These are phyloP conservation scores for Conchocele bisecta DNA, from an alignment of 2,888 invertebrate species.

Conservation along the genomic window DNA sequence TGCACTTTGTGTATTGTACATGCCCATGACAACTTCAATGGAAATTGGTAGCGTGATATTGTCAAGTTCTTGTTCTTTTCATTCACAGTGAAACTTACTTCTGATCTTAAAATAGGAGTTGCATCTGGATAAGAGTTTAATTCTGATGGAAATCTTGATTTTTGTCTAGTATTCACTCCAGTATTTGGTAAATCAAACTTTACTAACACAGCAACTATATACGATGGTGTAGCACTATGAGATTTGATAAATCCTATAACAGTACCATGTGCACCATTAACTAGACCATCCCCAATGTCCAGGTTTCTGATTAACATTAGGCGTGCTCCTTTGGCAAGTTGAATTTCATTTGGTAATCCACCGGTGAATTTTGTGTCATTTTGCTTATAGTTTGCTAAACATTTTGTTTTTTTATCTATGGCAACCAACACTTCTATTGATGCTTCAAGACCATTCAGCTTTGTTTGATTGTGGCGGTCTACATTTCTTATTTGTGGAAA, in stretches of 20 bases:
- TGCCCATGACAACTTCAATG: background rate
- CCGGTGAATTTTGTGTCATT: constrained; percentile 19
- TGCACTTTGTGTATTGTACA: constrained; percentile 6
- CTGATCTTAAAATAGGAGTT: background rate
- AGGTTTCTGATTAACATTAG: constrained; percentile 53
- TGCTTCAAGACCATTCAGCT: background rate
- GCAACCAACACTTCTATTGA: constrained; percentile 10
- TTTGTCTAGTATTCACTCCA: background rate
- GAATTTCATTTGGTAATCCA: constrained; percentile 12
- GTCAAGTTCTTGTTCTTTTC: background rate
- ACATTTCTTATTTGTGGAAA: constrained; percentile 26
- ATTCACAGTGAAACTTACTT: constrained; percentile 1
- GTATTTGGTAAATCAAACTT: constrained; percentile 23
- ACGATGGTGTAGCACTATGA: background rate
- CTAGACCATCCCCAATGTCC: constrained; percentile 51
- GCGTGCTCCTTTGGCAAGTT: constrained; percentile 28
- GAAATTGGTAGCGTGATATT: background rate
- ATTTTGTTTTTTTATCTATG: constrained; percentile 30
- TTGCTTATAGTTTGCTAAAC: constrained; percentile 9
- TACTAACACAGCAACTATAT: constrained; percentile 26
- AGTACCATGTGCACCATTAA: constrained; percentile 43
- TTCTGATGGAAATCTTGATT: background rate
- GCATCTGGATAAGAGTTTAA: background rate
- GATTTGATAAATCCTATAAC: constrained; percentile 19
- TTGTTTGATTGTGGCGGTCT: constrained; percentile 20